Evolutionary conservation across 2,797 vertebrate genomes (phyloP), one percentile per base, ranked within the genome.

Genomic region (Enteromius trimaculatus): DNA sequence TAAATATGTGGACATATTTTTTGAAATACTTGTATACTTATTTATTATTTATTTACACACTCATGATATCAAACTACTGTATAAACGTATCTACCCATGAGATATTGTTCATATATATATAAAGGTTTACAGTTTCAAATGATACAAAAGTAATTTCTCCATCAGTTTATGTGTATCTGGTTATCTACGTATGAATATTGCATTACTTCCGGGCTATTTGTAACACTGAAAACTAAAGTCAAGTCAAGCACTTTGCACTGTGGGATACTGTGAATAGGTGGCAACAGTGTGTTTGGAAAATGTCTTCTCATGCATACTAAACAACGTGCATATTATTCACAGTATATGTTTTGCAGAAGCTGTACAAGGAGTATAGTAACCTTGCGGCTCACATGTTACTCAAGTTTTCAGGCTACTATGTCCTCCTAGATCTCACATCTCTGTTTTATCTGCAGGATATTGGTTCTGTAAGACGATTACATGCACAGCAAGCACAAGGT

Each of bases 401-500:
- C 31, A 75, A 75, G 51, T 31, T 75, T 37, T 21, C 55, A 42
- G 8, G 69, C 37, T 58, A 69, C 47, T 74, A 83, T 16, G 47
- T 8, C 68, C 44, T 81, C 53, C 47, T 21, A 74, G 39, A 84
- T 86, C 79, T 82, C 78, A 82, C 80, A 80, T 69, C 62, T 70
- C 62, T 82, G 70, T 86, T 86, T 88, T 85, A 87, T 86, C 80
- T 17, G 75, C 58, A 84, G 77, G 78, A 85, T 84, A 72, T 75
- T 79, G 83, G 53, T 83, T 86, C 42, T 80, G 42, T 86, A 83
- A 85, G 75, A 80, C 76, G 84, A 84, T 86, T 84, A 31, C 29
- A 31, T 31, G 29, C 29, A 85, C 81, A 78, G 76, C 53, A 69
- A 51, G 66, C 58, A 72, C 80, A 60, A 69, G 80, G 65, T 84